Conservation (phyloP, 2,797 vertebrate genomes). For the Smutsia temminckii region DNA sequence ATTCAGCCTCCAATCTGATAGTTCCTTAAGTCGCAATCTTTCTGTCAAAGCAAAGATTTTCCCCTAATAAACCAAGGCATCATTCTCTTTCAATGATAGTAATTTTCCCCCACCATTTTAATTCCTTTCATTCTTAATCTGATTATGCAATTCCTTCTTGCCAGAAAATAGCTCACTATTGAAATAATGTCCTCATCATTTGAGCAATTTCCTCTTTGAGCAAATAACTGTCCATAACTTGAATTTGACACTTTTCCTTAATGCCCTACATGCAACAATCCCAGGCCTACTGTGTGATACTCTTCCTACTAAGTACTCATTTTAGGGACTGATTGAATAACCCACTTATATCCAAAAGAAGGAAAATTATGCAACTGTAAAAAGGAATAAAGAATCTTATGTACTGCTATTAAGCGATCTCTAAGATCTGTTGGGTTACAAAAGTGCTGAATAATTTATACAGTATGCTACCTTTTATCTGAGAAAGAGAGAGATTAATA, state of each 20-base stretch:
- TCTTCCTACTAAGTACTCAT: neutral
- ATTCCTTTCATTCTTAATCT: neutral
- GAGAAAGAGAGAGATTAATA: neutral
- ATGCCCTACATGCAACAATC: neutral
- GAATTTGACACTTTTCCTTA: neutral
- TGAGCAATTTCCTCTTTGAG: neutral
- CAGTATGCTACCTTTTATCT: neutral
- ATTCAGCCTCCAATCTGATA: neutral
- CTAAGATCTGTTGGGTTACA: neutral
- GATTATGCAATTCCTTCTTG: neutral
- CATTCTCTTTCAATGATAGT: neutral
- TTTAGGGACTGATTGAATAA: neutral
- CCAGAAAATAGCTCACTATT: neutral
- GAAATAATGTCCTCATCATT: neutral
- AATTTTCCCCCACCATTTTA: neutral
- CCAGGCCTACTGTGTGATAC: neutral
- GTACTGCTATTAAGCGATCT: neutral
- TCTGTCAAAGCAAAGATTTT: conserved; percentile 4
- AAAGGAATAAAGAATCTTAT: neutral
- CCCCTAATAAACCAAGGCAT: neutral
- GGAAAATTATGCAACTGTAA: neutral
- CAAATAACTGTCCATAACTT: neutral
- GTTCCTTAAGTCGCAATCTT: neutral
- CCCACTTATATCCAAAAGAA: neutral
- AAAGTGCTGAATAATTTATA: neutral